A percentile compares a stretch with the other conserved stretches of the same genome.
These are phyloP conservation scores for Pseudococcus jackbeardsleyi DNA, from an alignment of 2,888 invertebrate species.

Conservation along the genomic window DNA sequence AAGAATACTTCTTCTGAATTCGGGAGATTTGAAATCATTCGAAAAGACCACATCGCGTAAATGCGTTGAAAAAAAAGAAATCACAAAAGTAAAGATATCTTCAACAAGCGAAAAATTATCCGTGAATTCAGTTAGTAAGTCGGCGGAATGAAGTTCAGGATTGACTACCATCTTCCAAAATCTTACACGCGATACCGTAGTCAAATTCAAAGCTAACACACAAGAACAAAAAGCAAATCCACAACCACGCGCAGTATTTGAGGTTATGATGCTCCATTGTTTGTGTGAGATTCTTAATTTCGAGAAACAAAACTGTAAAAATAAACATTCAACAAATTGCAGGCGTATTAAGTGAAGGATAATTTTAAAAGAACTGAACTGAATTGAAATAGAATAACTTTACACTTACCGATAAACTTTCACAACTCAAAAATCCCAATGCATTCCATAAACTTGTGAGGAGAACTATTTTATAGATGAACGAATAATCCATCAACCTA, in stretches of 20 bases:
- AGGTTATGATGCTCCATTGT: neutral
- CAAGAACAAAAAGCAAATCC: neutral
- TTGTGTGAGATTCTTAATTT: neutral
- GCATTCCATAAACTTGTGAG: constrained; percentile 9
- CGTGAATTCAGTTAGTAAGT: neutral
- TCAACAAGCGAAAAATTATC: neutral
- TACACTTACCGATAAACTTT: constrained; percentile 32
- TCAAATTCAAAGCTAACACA: neutral
- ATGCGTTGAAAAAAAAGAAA: neutral
- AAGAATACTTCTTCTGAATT: neutral
- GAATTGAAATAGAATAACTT: too few relatives aligned
- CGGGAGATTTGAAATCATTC: neutral
- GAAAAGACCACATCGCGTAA: neutral
- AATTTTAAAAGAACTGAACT: too few relatives aligned
- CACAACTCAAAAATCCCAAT: neutral
- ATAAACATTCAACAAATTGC: neutral
- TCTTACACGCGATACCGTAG: neutral
- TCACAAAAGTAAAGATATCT: neutral
- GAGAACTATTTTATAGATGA: neutral
- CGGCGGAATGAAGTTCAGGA: neutral
- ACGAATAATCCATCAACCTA: neutral
- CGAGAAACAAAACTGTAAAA: constrained; percentile 1
- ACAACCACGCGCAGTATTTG: neutral
- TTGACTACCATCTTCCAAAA: neutral
- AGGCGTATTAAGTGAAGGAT: too few relatives aligned